phyloP scores from a whole-genome alignment of 2,113 vertebrate genomes.

The Clupea harengus region DNA sequence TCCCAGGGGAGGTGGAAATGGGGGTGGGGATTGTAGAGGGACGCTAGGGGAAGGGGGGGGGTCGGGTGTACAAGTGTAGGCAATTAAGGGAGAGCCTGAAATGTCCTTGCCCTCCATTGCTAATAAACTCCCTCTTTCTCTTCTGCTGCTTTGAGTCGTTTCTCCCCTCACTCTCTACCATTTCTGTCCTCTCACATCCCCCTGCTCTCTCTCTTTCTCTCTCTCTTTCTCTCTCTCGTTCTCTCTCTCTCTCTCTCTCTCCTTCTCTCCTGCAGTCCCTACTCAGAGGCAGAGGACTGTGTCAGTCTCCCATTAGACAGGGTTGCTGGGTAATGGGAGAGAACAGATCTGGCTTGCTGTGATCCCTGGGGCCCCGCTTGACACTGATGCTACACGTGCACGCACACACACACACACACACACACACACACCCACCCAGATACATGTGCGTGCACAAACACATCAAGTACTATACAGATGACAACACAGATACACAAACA shows the following conservation, averaged over 20 bases:
- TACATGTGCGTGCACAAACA: slow-evolving; percentile 27
- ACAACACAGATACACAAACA: slow-evolving; percentile 6
- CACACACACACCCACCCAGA: slow-evolving; percentile 28
- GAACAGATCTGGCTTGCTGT: slow-evolving; percentile 60
- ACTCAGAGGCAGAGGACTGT: slow-evolving; percentile 49
- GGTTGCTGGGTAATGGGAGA: slow-evolving; percentile 58
- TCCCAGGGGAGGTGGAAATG: slow-evolving; percentile 19
- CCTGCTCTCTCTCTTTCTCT: slow-evolving; percentile 33
- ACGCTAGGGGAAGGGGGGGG: slow-evolving; percentile 15
- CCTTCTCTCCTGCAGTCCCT: slow-evolving; percentile 5
- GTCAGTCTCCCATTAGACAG: slow-evolving; percentile 51
- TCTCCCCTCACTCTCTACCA: slow-evolving; percentile 1
- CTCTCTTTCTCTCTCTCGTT: slow-evolving; percentile 26
- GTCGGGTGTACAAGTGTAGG: slow-evolving; percentile 45
- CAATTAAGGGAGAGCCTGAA: slow-evolving; percentile 34
- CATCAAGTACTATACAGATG: slow-evolving; percentile 10
- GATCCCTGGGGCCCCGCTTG: slow-evolving; percentile 59
- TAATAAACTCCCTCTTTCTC: too few species aligned
- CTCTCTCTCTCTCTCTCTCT: slow-evolving; percentile 35
- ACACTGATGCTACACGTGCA: slow-evolving; percentile 44
- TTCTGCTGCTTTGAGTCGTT: slow-evolving; percentile 14
- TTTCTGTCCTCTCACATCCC: slow-evolving; percentile 44
- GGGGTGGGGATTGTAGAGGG: background rate
- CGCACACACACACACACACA: slow-evolving; percentile 32
- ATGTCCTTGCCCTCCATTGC: slow-evolving; percentile 30